Percentiles rank a stretch among this genome's conserved stretches.
Conservation (phyloP, 2,888 invertebrate species). For the Dicycla oo region DNA sequence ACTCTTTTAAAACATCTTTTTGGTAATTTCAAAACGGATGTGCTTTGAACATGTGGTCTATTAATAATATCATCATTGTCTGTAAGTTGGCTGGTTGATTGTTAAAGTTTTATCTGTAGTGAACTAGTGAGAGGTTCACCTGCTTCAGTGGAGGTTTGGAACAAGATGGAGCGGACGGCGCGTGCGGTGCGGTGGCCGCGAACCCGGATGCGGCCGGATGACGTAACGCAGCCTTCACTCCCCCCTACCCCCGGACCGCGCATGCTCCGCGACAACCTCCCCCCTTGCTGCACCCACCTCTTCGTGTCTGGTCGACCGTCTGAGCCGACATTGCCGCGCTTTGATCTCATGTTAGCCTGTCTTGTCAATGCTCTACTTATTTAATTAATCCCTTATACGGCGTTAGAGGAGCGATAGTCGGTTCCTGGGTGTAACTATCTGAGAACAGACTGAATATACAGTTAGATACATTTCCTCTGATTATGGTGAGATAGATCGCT, state of each 20-base stretch:
- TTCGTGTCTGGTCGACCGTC: conserved; percentile 85
- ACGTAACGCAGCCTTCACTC: conserved; percentile 86
- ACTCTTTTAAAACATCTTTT: conserved; percentile 1
- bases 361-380: conserved; percentile 65
- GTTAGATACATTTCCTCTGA: conserved; percentile 54
- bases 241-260: conserved; percentile 57
- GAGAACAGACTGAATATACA: conserved; percentile 56
- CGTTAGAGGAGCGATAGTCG: conserved; percentile 47
- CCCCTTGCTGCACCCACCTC: conserved; percentile 71
- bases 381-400: conserved; percentile 77
- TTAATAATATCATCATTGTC: too few relatives aligned
- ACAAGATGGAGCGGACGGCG: conserved; percentile 75
- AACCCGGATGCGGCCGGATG: conserved; percentile 88
- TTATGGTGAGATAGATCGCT: conserved; percentile 55
- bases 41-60: conserved; percentile 19
- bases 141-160: conserved; percentile 54
- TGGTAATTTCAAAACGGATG: conserved; percentile 22
- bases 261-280: conserved; percentile 63
- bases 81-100: neutral
- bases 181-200: conserved; percentile 86
- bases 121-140: conserved; percentile 48
- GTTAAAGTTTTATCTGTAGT: conserved; percentile 15
- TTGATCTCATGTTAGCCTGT: conserved; percentile 74
- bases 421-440: conserved; percentile 53
- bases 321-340: conserved; percentile 75